Evolutionary conservation across 2,113 vertebrate species (phyloP), one percentile per base, ranked within the genome.

Genomic region (Tichodroma muraria): DNA sequence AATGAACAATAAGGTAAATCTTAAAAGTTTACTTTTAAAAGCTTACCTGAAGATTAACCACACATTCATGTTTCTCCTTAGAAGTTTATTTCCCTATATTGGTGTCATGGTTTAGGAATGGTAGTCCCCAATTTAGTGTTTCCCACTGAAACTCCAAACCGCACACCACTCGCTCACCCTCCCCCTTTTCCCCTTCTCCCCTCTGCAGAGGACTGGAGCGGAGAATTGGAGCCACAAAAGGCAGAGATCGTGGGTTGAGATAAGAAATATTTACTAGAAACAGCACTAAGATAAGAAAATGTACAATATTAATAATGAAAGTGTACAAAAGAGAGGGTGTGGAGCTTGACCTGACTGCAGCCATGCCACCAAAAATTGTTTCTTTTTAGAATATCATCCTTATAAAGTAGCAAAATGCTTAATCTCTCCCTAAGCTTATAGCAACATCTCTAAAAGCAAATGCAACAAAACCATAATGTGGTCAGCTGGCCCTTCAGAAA

Each of bases 321-420:
- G 12, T 23, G 9, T 53, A 53, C 38, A 53, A 38, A 61, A 78
- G 27, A 31, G 35, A 54, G 17, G 20, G 28, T 53, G 28, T 61
- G 28, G 54, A 69, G 19, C 23, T 45, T 0, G 0, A 60, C 23
- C 22, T 0, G 0, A 18, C 28, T 27, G 15, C 47, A 61, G 28
- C 15, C 28, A 20, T 0, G 0, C 6, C 45, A n/a, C 6, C 15
- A 27, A 45, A 52, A 69, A 23, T 60, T 20, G 15, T 42, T 75
- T 27, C 6, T 31, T 44, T 54, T 60, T 54, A 13, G 20, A 54
- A 54, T 59, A 78, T 37, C 13, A 10, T 56, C 20, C 28, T 57
- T 59, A 47, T 10, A n/a, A 85, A 88, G 24, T 11, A 72, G 49
- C 12, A 84, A 85, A 88, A 28, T 6, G 1, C 10, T 42, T 50